Percentiles rank a stretch among this genome's conserved stretches.
Conservation (phyloP, 1,140 invertebrate genomes). For the Drosophila ambigua region DNA sequence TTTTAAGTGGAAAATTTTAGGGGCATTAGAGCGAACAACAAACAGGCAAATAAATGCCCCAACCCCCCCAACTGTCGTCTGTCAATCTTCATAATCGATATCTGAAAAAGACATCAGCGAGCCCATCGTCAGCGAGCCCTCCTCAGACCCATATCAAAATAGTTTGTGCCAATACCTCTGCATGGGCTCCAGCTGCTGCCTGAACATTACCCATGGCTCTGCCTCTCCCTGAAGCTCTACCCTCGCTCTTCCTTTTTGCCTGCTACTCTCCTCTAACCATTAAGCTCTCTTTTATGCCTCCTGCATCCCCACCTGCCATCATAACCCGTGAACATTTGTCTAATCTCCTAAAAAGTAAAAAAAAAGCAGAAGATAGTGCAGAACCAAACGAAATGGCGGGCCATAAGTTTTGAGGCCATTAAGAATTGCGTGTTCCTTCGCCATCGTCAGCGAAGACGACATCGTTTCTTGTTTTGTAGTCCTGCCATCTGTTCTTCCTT, state of each 20-base stretch:
- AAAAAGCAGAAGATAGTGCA: neutral
- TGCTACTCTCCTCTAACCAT: neutral
- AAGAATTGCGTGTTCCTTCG: constrained; percentile 46
- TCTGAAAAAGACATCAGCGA: constrained; percentile 8
- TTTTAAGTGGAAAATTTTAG: too few species aligned
- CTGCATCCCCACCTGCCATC: too few species aligned
- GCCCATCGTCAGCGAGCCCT: neutral
- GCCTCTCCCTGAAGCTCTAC: neutral
- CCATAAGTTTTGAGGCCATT: constrained; percentile 47
- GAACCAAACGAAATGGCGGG: constrained; percentile 29
- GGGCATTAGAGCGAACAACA: too few species aligned
- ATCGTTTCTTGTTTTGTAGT: constrained; percentile 33
- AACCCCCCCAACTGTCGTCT: neutral
- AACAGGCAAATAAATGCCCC: constrained; percentile 6
- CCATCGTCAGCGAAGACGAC: constrained; percentile 47
- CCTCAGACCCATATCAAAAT: constrained; percentile 21
- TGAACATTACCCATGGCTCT: too few species aligned
- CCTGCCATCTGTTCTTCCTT: constrained; percentile 1
- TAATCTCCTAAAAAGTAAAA: constrained; percentile 36
- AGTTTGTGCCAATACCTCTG: neutral
- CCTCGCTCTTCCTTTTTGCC: neutral
- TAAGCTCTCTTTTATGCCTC: neutral
- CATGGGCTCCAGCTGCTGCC: neutral
- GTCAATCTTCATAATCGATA: constrained; percentile 46
- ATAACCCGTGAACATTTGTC: constrained; percentile 23